Percentiles rank a stretch among this genome's conserved stretches.
phyloP scores from a whole-genome alignment of 2,888 invertebrate species.

The Lasioglossum zephyrum region DNA sequence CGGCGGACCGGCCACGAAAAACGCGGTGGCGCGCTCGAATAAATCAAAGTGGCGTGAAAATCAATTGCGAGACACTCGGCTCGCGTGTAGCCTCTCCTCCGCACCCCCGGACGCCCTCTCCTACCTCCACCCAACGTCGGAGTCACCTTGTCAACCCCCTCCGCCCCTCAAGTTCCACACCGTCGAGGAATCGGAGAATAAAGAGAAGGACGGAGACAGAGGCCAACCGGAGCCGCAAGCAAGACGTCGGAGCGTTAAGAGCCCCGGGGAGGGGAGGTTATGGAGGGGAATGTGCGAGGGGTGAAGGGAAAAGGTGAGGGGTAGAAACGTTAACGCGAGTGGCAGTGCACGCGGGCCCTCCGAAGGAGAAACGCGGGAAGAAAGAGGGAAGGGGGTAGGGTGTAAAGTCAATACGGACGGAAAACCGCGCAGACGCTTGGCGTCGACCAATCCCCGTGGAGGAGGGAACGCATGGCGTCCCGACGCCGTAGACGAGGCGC shows the following conservation, averaged over 20 bases:
- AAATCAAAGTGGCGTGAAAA: constrained; percentile 82
- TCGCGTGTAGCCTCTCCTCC: constrained; percentile 60
- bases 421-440: constrained; percentile 77
- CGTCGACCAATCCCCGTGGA: constrained; percentile 74
- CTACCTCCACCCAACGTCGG: constrained; percentile 15
- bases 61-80: constrained; percentile 80
- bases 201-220: not conserved
- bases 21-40: constrained; percentile 74
- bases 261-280: not conserved
- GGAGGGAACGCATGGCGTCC: constrained; percentile 74
- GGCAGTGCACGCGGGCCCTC: constrained; percentile 14
- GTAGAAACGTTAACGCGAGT: not conserved
- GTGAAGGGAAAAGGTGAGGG: not conserved
- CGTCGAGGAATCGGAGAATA: constrained; percentile 3
- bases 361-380: constrained; percentile 26
- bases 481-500: not conserved
- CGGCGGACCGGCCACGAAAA: constrained; percentile 69
- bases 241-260: not conserved
- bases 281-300: not conserved
- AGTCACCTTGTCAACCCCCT: constrained; percentile 20
- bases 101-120: not conserved
- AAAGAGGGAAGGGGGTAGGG: constrained; percentile 35
- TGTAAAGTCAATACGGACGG: constrained; percentile 81
- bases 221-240: not conserved
- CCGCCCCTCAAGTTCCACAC: not conserved